Base-by-base conservation (phyloP, 2,888 invertebrate species). In the Platynereis dumerilii region DNA sequence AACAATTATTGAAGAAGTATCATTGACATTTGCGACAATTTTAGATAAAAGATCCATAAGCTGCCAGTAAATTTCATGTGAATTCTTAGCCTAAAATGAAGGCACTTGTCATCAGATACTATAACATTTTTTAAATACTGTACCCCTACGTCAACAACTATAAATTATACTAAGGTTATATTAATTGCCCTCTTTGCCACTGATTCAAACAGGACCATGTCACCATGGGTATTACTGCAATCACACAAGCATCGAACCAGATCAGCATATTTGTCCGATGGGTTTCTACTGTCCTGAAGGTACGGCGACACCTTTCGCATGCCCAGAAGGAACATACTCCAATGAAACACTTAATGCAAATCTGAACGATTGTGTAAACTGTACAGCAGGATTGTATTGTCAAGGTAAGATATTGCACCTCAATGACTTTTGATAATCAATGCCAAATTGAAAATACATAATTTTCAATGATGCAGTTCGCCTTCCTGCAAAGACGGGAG, bases 241-340 rank as follows among this genome's bases (percentile, higher is more conserved):
- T 65, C 74, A 75, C 69, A 77, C 77, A 20, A 80, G 80, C 68
- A 67, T 73, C 12, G 66, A 71, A 17, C 74, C 80, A 2, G 70
- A 72, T 59, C 81, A 82, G 70, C 65, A 72, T 57, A 70, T 71
- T 28, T 82, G 82, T 70, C 81, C 81, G 0, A 68, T 69, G 3
- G 82, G 82, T 29, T 70, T 74, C 65, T 82, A 78, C 69, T 82
- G 82, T 70, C 72, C 69, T n/a, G 66, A 64, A 27, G 81, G 80
- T n/a, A 75, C 78, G 22, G 70, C 63, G 5, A 72, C 73, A 39
- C 81, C 81, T 0, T 67, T 62, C 24, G 69, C 70, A 2, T 82
- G 82, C 67, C 80, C 80, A 7, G 74, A 80, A 1, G 81, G 81
- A 48, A 81, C 81, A 0, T 81, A 75, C 69, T 75, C 78, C 53